These are phyloP conservation scores for Ammodytes dubius DNA, from an alignment of 2,113 vertebrate genomes.

Conservation along the genomic window DNA sequence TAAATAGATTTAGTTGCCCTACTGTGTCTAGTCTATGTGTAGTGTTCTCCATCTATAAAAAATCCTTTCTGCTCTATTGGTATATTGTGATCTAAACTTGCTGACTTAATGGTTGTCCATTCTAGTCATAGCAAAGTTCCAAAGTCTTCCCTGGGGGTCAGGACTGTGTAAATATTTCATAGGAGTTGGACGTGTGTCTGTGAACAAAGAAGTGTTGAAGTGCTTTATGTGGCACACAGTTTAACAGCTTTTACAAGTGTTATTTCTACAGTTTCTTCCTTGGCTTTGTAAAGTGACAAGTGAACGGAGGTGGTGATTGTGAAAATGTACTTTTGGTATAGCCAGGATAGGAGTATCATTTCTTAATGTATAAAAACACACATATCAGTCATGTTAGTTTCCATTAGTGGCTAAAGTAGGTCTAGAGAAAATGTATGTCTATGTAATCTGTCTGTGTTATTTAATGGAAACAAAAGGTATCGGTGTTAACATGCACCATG, in stretches of 20 bases:
- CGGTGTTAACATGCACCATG: background rate
- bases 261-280: too few species aligned
- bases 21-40: too few species aligned
- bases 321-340: background rate
- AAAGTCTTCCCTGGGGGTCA: background rate
- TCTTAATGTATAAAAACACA: too few species aligned
- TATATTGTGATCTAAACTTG: background rate
- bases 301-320: background rate
- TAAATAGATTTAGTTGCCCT: too few species aligned
- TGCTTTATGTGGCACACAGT: background rate
- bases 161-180: background rate
- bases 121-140: too few species aligned
- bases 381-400: too few species aligned
- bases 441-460: background rate
- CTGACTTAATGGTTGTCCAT: background rate
- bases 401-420: too few species aligned
- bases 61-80: background rate
- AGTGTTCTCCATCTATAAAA: too few species aligned
- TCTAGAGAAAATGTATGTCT: too few species aligned
- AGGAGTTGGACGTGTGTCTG: background rate
- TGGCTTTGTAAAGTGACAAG: background rate
- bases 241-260: background rate
- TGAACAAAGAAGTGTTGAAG: background rate
- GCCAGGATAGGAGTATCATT: too few species aligned
- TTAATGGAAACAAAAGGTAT: background rate